Percentiles rank a stretch among this genome's conserved stretches.
phyloP scores from a whole-genome alignment of 2,797 vertebrate species.

The Falco naumanni region DNA sequence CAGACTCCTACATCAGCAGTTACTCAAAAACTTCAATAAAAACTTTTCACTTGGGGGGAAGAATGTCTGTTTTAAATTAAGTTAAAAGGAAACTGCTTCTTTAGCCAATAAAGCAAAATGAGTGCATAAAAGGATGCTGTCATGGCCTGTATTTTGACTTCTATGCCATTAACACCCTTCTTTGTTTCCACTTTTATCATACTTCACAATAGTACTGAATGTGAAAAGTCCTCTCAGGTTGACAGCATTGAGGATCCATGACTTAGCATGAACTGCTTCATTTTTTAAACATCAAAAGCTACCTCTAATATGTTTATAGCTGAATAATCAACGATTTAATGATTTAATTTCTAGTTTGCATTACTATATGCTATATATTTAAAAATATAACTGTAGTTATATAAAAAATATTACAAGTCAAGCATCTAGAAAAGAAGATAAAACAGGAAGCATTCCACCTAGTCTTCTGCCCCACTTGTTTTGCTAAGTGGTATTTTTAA shows the following conservation, averaged over 20 bases:
- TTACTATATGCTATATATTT: neutral
- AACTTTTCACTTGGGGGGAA: neutral
- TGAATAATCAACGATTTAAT: neutral
- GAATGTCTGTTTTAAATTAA: constrained; percentile 38
- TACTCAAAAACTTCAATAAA: constrained; percentile 3
- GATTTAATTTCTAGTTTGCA: neutral
- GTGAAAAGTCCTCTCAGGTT: neutral
- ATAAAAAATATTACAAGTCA: neutral
- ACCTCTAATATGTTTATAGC: neutral
- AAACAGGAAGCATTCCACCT: neutral
- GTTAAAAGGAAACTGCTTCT: constrained; percentile 1
- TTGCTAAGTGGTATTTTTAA: neutral
- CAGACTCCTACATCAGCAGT: constrained; percentile 19
- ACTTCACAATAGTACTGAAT: neutral
- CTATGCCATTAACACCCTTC: neutral
- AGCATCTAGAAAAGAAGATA: neutral
- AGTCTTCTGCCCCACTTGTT: neutral
- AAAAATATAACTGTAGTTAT: neutral
- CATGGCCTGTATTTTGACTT: neutral
- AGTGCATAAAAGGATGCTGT: neutral
- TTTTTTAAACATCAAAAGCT: neutral
- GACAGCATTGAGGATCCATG: neutral
- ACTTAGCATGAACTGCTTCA: neutral
- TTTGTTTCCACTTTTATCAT: neutral
- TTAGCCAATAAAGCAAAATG: constrained; percentile 9